phyloP scores from a whole-genome alignment of 2,113 vertebrate species.

The Madoqua kirkii region DNA sequence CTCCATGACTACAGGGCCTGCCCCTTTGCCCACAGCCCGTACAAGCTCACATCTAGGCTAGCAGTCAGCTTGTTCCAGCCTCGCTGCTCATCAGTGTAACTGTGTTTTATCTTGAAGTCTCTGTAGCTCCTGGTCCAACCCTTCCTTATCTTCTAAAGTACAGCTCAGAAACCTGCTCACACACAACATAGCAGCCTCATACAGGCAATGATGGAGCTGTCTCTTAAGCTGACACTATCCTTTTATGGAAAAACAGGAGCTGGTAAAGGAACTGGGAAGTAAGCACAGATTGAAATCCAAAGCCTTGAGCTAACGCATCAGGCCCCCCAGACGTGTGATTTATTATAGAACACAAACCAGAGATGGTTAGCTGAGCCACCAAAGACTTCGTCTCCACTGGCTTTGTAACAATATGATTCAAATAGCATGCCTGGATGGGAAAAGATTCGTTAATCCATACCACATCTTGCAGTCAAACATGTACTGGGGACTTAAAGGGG shows the following conservation, averaged over 20 bases:
- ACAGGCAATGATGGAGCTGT: conserved; percentile 19
- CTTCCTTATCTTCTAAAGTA: conserved; percentile 73
- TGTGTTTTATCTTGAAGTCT: conserved; percentile 29
- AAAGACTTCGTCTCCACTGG: conserved; percentile 63
- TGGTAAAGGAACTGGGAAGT: not conserved
- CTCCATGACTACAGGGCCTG: not conserved
- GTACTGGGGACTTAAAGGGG: conserved; percentile 44
- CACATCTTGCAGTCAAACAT: conserved; percentile 41
- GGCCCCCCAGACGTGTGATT: conserved; percentile 4
- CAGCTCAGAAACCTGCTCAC: conserved; percentile 68
- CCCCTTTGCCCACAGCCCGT: not conserved
- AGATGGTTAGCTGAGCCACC: conserved; percentile 59
- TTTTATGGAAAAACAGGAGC: conserved; percentile 50
- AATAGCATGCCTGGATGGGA: conserved; percentile 50
- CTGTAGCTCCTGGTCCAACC: conserved; percentile 35
- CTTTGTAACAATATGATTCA: conserved; percentile 70
- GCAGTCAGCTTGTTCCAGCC: not conserved
- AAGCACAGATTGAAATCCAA: conserved; percentile 49
- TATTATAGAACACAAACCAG: conserved; percentile 46
- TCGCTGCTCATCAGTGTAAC: not conserved
- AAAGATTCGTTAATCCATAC: conserved; percentile 72
- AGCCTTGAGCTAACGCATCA: conserved; percentile 24
- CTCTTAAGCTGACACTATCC: conserved; percentile 29
- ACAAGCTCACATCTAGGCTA: not conserved
- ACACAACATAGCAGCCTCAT: not conserved